These are phyloP conservation scores for Mus caroli DNA, from an alignment of 2,797 vertebrate genomes.

Conservation along the genomic window DNA sequence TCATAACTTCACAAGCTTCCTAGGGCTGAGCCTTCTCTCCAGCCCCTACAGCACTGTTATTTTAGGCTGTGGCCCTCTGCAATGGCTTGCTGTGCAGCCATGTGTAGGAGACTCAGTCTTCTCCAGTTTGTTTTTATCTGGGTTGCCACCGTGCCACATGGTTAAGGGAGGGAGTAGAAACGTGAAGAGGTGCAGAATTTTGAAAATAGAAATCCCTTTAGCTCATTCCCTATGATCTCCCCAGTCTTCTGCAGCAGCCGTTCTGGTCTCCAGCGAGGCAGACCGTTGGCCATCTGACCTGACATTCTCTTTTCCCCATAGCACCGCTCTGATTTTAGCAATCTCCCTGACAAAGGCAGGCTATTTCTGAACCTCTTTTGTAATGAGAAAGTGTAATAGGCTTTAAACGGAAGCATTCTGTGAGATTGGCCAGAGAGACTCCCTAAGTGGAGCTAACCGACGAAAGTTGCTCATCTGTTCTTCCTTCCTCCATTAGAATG, in stretches of 20 bases:
- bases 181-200: neutral
- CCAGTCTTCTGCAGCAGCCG: neutral
- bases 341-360: neutral
- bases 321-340: slow-evolving; percentile 42
- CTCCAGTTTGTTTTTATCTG: neutral
- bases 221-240: neutral
- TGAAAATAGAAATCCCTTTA: slow-evolving; percentile 19
- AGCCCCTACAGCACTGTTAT: neutral
- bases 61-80: neutral
- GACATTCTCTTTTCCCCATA: neutral
- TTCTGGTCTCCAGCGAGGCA: neutral
- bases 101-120: neutral
- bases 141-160: neutral
- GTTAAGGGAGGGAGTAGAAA: neutral
- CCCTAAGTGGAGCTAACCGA: neutral
- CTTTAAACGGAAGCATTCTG: neutral
- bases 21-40: neutral
- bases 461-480: neutral
- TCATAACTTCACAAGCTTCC: neutral
- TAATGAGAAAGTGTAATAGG: neutral
- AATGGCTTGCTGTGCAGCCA: neutral
- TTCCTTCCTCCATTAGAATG: neutral
- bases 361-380: slow-evolving; percentile 14
- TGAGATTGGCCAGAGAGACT: neutral
- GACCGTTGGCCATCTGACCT: neutral